Conservation (phyloP, 2,113 vertebrate genomes). For the Mormoops blainvillei region DNA sequence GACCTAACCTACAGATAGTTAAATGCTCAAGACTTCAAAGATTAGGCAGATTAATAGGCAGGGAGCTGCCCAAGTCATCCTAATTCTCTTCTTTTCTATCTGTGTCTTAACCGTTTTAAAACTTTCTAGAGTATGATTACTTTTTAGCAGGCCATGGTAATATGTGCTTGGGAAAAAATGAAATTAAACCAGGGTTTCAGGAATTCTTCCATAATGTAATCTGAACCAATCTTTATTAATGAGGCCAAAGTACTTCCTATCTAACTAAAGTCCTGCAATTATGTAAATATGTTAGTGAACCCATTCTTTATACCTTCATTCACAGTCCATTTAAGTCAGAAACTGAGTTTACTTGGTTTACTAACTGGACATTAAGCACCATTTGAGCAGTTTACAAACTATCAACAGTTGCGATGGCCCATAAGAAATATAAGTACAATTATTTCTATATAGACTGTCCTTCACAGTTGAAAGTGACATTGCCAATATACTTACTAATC, state of each 20-base stretch:
- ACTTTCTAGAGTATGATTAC: slow-evolving; percentile 61
- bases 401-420: slow-evolving; percentile 47
- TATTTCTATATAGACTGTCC: slow-evolving; percentile 40
- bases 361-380: slow-evolving; percentile 47
- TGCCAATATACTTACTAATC: slow-evolving; percentile 22
- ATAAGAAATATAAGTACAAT: slow-evolving; percentile 61
- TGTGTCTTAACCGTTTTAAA: slow-evolving; percentile 28
- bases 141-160: slow-evolving; percentile 38
- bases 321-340: slow-evolving; percentile 77
- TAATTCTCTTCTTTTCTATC: not conserved
- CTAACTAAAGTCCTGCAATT: slow-evolving; percentile 76
- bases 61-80: not conserved
- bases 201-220: slow-evolving; percentile 73
- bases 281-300: slow-evolving; percentile 81
- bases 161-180: slow-evolving; percentile 48
- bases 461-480: slow-evolving; percentile 32
- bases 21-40: not conserved
- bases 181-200: slow-evolving; percentile 68
- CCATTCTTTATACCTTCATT: slow-evolving; percentile 79
- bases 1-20: not conserved
- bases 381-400: slow-evolving; percentile 53
- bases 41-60: not conserved
- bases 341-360: slow-evolving; percentile 61
- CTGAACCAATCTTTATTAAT: slow-evolving; percentile 76
- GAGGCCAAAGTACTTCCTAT: slow-evolving; percentile 74